Evolutionary conservation across 2,113 vertebrate species (phyloP).

Genomic region (Cephalopterus ornatus): DNA sequence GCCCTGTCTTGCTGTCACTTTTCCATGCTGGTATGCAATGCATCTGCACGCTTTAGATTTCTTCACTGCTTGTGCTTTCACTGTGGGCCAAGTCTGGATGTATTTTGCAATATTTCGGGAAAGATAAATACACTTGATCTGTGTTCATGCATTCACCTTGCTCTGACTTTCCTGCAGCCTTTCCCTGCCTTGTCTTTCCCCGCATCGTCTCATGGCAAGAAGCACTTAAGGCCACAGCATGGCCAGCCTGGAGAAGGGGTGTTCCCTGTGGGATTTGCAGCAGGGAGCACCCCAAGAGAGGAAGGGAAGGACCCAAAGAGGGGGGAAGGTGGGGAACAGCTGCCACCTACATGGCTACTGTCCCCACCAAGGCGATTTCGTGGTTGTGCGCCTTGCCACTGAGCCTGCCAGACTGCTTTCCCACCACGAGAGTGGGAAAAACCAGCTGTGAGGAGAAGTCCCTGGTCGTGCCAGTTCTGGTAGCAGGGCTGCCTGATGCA

Average conservation of each 20-base stretch:
- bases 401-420: background rate
- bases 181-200: background rate
- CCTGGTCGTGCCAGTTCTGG: background rate
- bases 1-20: conserved; percentile 42
- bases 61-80: background rate
- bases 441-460: background rate
- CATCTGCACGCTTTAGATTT: conserved; percentile 49
- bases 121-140: background rate
- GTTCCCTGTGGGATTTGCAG: background rate
- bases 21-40: conserved; percentile 40
- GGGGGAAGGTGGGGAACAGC: background rate
- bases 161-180: background rate
- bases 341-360: fast-evolving
- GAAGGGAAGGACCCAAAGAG: background rate
- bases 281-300: background rate
- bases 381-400: background rate
- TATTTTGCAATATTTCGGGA: conserved; percentile 30
- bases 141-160: conserved; percentile 7
- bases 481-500: background rate
- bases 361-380: background rate
- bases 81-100: conserved; percentile 4
- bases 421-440: background rate
- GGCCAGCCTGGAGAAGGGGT: background rate
- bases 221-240: fast-evolving
- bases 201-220: background rate